Conservation (phyloP, 2,113 vertebrate species). For the Gavialis gangeticus region DNA sequence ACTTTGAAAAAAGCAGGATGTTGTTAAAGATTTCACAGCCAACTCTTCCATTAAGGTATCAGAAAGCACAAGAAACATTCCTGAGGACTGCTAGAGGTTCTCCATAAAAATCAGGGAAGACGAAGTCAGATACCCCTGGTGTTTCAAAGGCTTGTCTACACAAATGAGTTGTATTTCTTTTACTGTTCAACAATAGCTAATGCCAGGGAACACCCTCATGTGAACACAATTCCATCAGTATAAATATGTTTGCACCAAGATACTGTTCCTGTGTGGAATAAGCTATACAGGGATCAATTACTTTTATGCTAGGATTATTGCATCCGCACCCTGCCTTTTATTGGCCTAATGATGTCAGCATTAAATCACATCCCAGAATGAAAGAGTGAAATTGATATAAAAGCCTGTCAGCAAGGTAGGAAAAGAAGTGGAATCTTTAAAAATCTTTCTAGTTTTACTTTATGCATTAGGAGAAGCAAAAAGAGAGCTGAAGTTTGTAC, state of each 20-base stretch:
- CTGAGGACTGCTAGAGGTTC: background rate
- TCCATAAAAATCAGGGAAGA: background rate
- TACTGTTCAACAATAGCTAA: conserved; percentile 1
- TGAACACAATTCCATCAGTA: conserved; percentile 26
- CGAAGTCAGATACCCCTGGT: conserved; percentile 10
- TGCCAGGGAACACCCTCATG: conserved; percentile 17
- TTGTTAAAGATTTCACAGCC: background rate
- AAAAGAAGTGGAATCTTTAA: conserved; percentile 46
- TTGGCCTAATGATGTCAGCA: conserved; percentile 40
- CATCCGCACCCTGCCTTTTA: background rate
- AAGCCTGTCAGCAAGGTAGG: conserved; percentile 61
- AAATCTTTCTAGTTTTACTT: conserved; percentile 51
- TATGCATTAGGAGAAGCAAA: conserved; percentile 51
- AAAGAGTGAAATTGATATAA: conserved; percentile 69
- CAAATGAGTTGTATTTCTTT: conserved; percentile 17
- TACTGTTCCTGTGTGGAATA: conserved; percentile 41
- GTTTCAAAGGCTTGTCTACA: conserved; percentile 54
- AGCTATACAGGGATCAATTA: conserved; percentile 12
- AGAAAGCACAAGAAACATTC: background rate
- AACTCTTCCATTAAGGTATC: background rate
- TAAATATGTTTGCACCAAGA: conserved; percentile 29
- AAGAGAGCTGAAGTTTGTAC: conserved; percentile 28
- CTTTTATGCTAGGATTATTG: background rate
- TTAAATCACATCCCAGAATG: conserved; percentile 65
- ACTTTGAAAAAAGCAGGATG: background rate